Base-by-base conservation (phyloP, 2,888 invertebrate genomes). In the Pheosia tremula region DNA sequence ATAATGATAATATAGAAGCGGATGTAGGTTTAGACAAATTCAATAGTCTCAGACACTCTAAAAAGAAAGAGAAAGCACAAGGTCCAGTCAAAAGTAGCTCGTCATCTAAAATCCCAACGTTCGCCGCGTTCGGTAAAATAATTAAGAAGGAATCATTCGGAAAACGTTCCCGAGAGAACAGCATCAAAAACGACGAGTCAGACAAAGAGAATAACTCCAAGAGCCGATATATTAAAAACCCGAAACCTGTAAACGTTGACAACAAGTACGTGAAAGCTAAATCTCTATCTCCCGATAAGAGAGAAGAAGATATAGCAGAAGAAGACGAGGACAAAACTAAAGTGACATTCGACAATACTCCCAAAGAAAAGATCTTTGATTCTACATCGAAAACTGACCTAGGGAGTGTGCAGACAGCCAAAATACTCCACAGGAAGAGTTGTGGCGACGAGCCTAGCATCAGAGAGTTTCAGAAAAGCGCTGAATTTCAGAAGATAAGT, bases 101-200 rank as follows among this genome's bases (percentile, higher is more conserved):
- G 0, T 92, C 94, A 2, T 93, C 92, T 0, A 94, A 93, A 80
- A 94, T 94, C 60, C 93, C 94, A 0, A 94, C 94, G 3, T 92
- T 94, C 57, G 90, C 94, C 0, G 93, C 93, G 0, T 64, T 94
- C 61, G 94, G 94, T 0, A 94, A 94, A 60, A 94, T 94, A 4
- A 94, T 94, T 45, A 93, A 93, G 57, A 94, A 93, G 62, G 94
- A 94, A 69, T 94, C 94, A 0, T 86, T 94, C 58, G 84, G 85
- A 0, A 90, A 83, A 45, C 92, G 88, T 72, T 72, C 84, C 5
- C 84, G 84, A 67, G 89, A 90, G 3, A 85, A 81, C 52, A 79
- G 74, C 24, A 75, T 78, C 10, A 85, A 85, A 53, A 86, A 76
- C 8, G 87, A 87, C 1, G 86, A 86, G 43, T 65, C 77, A 0